Percentiles rank a stretch among this genome's conserved stretches.
phyloP scores from a whole-genome alignment of 2,113 vertebrate species.

The Cervus canadensis region DNA sequence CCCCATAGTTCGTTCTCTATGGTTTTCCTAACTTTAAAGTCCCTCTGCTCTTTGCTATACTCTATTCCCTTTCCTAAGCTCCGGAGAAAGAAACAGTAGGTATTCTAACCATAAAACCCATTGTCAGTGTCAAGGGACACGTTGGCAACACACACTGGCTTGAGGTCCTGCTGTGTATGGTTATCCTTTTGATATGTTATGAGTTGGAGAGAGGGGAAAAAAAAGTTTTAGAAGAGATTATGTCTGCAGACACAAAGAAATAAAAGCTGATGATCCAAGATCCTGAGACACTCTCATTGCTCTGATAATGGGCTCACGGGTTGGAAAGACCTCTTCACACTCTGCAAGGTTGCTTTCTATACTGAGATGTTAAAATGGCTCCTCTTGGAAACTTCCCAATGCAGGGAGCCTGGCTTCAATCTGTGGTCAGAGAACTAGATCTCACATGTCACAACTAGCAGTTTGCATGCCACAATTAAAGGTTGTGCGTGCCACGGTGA shows the following conservation, averaged over 20 bases:
- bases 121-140: not conserved
- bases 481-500: accelerated
- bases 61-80: not conserved
- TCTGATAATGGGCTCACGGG: not conserved
- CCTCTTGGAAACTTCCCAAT: not conserved
- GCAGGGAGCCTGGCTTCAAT: not conserved
- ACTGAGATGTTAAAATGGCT: not conserved
- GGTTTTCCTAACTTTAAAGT: not conserved
- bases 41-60: not conserved
- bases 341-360: not conserved
- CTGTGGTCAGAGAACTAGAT: not conserved
- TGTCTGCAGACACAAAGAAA: not conserved
- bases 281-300: not conserved
- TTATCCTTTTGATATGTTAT: not conserved
- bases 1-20: not conserved
- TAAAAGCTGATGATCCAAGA: not conserved
- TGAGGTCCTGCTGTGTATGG: not conserved
- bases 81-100: not conserved
- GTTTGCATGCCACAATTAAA: not conserved
- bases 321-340: not conserved
- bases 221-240: not conserved
- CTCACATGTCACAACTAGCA: not conserved
- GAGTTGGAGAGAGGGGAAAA: not conserved
- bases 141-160: not conserved
- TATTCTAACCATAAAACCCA: not conserved